Evolutionary conservation across 2,888 invertebrate genomes (phyloP).

Genomic region (Aphrophora alni): DNA sequence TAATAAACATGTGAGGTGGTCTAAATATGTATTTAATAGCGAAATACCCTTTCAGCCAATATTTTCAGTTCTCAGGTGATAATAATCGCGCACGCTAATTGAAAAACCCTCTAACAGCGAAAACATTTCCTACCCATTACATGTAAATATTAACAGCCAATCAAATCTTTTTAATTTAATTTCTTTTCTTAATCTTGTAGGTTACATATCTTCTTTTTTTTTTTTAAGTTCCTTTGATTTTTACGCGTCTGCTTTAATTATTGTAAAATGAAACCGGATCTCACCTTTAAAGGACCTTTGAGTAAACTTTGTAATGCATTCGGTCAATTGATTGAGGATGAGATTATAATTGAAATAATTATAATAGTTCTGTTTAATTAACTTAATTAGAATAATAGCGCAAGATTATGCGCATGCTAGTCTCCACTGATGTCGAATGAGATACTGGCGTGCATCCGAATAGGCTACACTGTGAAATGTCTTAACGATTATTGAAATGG

Average conservation of each 20-base stretch:
- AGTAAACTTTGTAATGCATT: not conserved
- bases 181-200: not conserved
- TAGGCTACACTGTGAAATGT: no score
- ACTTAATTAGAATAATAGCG: not conserved
- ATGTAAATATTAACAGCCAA: not conserved
- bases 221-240: not conserved
- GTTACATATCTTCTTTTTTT: not conserved
- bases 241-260: not conserved
- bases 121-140: not conserved
- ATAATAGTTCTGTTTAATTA: not conserved
- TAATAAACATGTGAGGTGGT: no score
- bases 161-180: not conserved
- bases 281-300: slow-evolving; percentile 17
- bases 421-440: not conserved
- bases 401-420: not conserved
- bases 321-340: not conserved
- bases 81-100: no score
- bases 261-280: slow-evolving; percentile 18
- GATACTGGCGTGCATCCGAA: no score
- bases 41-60: no score
- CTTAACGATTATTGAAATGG: no score
- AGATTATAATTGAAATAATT: slow-evolving; percentile 2
- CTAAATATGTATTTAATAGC: no score
- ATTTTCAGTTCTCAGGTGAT: no score
- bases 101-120: no score